Conservation (phyloP, 2,888 invertebrate genomes). For the Nyleta sp. region DNA sequence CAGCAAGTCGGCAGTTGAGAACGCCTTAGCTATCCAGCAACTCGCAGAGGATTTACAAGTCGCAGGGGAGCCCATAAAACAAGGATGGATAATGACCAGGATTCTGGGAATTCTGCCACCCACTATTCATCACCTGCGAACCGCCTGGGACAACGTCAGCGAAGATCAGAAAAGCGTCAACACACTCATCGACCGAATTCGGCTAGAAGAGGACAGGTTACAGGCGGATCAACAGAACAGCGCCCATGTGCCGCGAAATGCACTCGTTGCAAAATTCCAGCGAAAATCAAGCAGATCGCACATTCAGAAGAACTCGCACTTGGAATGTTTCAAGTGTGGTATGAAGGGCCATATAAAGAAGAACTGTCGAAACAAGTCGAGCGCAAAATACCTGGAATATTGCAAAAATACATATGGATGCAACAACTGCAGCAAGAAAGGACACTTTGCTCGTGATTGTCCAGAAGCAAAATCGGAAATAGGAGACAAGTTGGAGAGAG, state of each 20-base stretch:
- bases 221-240: no score
- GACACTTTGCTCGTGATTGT: slow-evolving; percentile 70
- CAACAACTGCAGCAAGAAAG: slow-evolving; percentile 69
- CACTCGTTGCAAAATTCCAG: background rate
- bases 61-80: background rate
- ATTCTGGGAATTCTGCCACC: slow-evolving; percentile 65
- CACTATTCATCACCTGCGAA: slow-evolving; percentile 67
- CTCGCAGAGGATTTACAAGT: slow-evolving; percentile 6
- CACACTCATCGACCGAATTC: background rate
- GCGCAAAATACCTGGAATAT: slow-evolving; percentile 65
- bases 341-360: slow-evolving; percentile 66
- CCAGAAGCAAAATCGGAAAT: background rate
- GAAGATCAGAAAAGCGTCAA: background rate
- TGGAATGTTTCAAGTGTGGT: slow-evolving; percentile 24
- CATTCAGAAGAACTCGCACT: background rate
- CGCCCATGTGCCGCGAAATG: no score
- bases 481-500: background rate
- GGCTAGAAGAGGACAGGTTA: background rate
- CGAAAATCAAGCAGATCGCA: background rate
- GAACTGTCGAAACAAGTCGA: slow-evolving; percentile 64
- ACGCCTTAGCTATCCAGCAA: background rate
- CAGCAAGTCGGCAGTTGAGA: slow-evolving; percentile 3
- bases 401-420: slow-evolving; percentile 70
- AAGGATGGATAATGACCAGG: slow-evolving; percentile 5
- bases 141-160: slow-evolving; percentile 28